Base-by-base conservation (phyloP, 2,797 vertebrate genomes). In the Anas flavirostris region DNA sequence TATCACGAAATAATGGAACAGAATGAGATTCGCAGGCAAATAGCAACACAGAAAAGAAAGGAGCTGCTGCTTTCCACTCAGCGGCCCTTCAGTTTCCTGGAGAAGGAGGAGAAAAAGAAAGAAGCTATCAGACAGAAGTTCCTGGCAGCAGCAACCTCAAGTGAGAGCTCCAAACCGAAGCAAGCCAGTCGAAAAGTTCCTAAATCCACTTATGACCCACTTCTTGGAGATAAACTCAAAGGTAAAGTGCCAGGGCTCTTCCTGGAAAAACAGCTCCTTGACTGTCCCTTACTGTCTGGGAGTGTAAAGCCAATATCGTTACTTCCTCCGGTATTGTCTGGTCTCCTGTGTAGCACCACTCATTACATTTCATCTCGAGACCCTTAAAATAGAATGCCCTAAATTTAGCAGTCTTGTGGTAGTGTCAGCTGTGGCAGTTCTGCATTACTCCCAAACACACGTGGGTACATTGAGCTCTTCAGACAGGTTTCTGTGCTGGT, bases 41-140 rank as follows among this genome's bases (percentile, higher is more conserved):
- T 96, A 22, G 94, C 97, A 62, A 98, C 90, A 26, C 98, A 99
- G 96, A 98, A 98, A 95, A 99, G 99, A 94, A 99, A 97, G 94
- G 97, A 98, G 56, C 97, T 98, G 83, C 98, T 99, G 43, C 97
- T 99, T 66, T 98, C 99, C 31, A 98, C 96, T 77, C 98, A 99
- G 96, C 98, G 98, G 95, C 99, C 99, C 56, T 99, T 99, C 96
- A 98, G 97, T 80, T 99, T 99, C 97, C 86, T 98, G 80, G 97
- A 98, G 92, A 99, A 98, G 96, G 98, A 99, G 86, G 97, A 98
- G 18, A 98, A 97, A 83, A 98, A 96, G 97, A 98, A 95, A 63
- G 98, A 98, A 94, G 98, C 96, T 52, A 92, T 96, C 63, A 93
- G 89, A 62, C 95, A 96, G 77, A 97, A 93, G 93, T 95, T 98